These are phyloP conservation scores for Bembecia ichneumoniformis DNA, from an alignment of 2,888 invertebrate genomes.

Conservation along the genomic window DNA sequence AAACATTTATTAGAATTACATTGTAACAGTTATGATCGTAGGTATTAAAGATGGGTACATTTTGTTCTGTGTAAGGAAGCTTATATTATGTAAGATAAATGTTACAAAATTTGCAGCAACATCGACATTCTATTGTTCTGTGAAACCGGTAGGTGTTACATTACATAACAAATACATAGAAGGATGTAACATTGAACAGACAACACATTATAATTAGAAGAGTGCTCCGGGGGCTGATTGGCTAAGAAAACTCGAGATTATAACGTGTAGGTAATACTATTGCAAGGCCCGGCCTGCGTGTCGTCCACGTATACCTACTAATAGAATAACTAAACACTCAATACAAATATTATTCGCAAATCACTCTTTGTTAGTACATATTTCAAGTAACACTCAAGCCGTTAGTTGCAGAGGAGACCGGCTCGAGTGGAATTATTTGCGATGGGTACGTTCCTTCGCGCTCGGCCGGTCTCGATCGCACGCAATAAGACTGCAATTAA, in stretches of 20 bases:
- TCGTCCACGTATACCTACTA: slow-evolving; percentile 10
- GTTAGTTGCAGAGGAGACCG: slow-evolving; percentile 44
- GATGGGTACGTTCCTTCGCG: too few relatives aligned
- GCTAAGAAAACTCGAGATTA: background rate
- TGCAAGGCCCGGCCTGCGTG: slow-evolving; percentile 63
- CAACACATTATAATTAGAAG: slow-evolving; percentile 6
- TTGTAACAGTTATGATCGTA: slow-evolving; percentile 9
- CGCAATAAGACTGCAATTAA: background rate
- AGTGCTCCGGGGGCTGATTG: background rate
- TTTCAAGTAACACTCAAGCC: slow-evolving; percentile 58
- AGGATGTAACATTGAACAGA: background rate
- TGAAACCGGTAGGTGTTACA: background rate
- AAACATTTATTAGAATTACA: slow-evolving; percentile 20
- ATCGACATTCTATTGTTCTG: slow-evolving; percentile 3
- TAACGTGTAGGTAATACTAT: slow-evolving; percentile 29
- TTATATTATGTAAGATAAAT: background rate
- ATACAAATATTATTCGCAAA: slow-evolving; percentile 55
- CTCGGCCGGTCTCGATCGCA: too few relatives aligned
- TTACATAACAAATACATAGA: background rate
- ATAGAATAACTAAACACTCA: slow-evolving; percentile 29
- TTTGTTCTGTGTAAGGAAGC: background rate
- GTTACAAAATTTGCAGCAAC: slow-evolving; percentile 18
- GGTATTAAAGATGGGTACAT: slow-evolving; percentile 2
- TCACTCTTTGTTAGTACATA: slow-evolving; percentile 60
- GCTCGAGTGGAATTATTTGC: too few relatives aligned